Base-by-base conservation (phyloP, 2,888 invertebrate genomes). In the Helicoverpa assulta region DNA sequence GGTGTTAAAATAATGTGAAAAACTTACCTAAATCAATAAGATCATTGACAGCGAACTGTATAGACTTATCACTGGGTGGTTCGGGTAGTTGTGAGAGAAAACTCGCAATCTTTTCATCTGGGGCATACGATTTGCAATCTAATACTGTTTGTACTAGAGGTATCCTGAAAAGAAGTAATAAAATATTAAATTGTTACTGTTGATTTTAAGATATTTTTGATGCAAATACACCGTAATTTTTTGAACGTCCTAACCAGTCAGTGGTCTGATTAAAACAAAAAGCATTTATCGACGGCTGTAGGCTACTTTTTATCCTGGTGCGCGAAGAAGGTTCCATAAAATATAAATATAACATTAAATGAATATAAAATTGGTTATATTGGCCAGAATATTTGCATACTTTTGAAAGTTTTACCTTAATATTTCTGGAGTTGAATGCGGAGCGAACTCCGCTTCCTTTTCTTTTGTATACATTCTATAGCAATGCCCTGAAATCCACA, bases 1-100 rank as follows among this genome's bases (percentile, higher is more conserved):
- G 26, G 26, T 26, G 26, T 26, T 26, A 26, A 26, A 26, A 26
- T 26, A 26, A 26, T 26, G 26, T 26, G 26, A 40, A 5, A 71
- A 33, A 2, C 82, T 94, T 85, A 93, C 96, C 96, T 73, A 97
- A 89, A 72, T 96, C 95, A 53, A 95, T 94, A 26, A 98, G 94
- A 80, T 97, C 97, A 0, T 93, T 86, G 1, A 98, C 96, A 0
- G 98, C 97, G 40, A 91, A 88, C 33, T 91, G 78, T 0, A 97
- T 92, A 0, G 96, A 94, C 29, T 86, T 88, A 6, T 85, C 80
- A 43, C 90, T 92, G 0, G 98, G 98, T 2, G 97, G 96, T 66
- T 97, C 96, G 0, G 97, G 96, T 50, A 98, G 91, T 70, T 96
- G 92, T 0, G 96, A 93, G 26, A 98, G 89, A 85, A 98, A 97